Evolutionary conservation across 2,113 vertebrate species (phyloP), one percentile per base, ranked within the genome.

Genomic region (Leptocoma aspasia): DNA sequence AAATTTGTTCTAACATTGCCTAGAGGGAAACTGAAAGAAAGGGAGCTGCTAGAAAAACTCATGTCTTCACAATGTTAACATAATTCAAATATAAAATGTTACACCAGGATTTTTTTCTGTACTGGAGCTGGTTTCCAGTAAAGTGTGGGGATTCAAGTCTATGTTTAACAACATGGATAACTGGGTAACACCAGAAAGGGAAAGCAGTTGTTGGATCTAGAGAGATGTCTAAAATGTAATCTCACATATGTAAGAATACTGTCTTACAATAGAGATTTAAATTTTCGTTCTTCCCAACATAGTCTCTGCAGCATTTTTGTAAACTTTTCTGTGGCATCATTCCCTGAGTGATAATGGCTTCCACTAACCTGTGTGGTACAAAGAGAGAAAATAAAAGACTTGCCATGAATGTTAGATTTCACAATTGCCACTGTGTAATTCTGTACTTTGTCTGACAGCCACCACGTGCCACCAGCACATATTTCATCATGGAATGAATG

Each of bases 81-180:
- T 95, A 94, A 95, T 94, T 96, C 93, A 96, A 87, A 90, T 95
- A 66, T 59, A 92, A 96, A 95, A 93, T 85, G 70, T 92, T 94
- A 89, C 85, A 93, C 59, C 63, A 82, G 23, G 96, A 92, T 86
- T 97, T 78, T 49, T 97, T 90, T 97, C 83, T 97, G 96, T 79
- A 96, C 72, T 65, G 65, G 95, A 97, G 93, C 84, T 97, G 92
- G 60, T 97, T 97, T 97, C 79, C 92, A 94, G 93, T 81, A 60
- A 84, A 61, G 82, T 84, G 83, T 90, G 77, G 53, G 88, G 94
- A 95, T 96, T 97, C 57, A 63, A 69, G 96, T 92, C 91, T 76
- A 9, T 91, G 72, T 95, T 97, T 96, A 94, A 92, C 83, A 94
- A 89, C 90, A 86, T 54, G 85, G 88, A n/a, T 93, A 93, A 88